Evolutionary conservation across 2,888 invertebrate species (phyloP), one percentile per base, ranked within the genome.

Genomic region (Sisyra nigra): DNA sequence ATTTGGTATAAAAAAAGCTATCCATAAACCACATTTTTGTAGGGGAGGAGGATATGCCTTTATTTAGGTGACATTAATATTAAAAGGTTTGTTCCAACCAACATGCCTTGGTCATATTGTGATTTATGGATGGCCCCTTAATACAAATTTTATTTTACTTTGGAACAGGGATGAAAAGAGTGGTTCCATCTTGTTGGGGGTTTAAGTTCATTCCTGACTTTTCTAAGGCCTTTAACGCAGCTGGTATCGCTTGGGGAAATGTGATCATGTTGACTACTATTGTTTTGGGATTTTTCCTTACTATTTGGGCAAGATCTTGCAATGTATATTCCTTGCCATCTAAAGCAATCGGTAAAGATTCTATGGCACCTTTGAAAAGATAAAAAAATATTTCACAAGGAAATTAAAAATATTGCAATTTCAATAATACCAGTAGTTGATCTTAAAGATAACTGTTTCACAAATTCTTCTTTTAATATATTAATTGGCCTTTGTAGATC

Each of bases 131-230:
- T n/a, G n/a, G n/a, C n/a, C n/a, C n/a, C n/a, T n/a, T n/a, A n/a
- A n/a, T n/a, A n/a, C n/a, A n/a, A n/a, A n/a, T n/a, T n/a, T n/a
- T n/a, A n/a, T n/a, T n/a, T n/a, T 68, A 80, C 80, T 89, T 92
- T 9, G 93, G 91, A 50, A 92, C 73, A 31, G 88, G 85, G 41
- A 96, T 71, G 61, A 76, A 93, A 39, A 96, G 62, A 2, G 84
- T 86, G 2, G 88, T 91, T 15, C 92, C 92, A 57, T 96, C 94
- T 61, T 92, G 91, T 58, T 94, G 93, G 0, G 93, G 91, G 65
- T 88, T 93, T 44, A 94, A 65, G 61, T 91, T 91, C 69, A 94
- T 74, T 8, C 92, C 91, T 46, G 89, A 88, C 31, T 74, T 74
- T 42, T 70, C 63, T 39, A 96, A 72, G 2, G 86, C 77, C 55